Percentiles rank a stretch among this genome's conserved stretches.
Evolutionary conservation across 1,140 invertebrate species (phyloP).

Genomic region (Zaprionus lachaisei): DNA sequence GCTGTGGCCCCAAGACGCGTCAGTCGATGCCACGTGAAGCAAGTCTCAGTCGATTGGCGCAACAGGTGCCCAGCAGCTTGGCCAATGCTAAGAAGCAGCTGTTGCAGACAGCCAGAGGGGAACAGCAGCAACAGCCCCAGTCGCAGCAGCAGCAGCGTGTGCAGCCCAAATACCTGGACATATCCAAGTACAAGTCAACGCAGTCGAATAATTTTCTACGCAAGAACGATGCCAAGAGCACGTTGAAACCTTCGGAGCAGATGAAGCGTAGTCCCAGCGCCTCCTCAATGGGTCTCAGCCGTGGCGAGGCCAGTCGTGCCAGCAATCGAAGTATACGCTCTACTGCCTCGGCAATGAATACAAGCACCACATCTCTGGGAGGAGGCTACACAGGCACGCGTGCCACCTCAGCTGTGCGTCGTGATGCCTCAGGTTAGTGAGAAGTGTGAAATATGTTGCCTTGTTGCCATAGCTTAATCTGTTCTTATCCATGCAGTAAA

Average conservation of each 20-base stretch:
- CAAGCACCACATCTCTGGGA: conserved; percentile 69
- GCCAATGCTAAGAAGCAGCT: conserved; percentile 82
- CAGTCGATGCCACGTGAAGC: conserved; percentile 83
- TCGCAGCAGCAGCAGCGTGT: conserved; percentile 53
- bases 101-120: conserved; percentile 72
- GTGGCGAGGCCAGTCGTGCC: conserved; percentile 66
- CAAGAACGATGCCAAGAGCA: conserved; percentile 86
- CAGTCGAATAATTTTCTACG: conserved; percentile 85
- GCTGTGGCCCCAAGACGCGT: conserved; percentile 55
- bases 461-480: neutral
- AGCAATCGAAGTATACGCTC: conserved; percentile 81
- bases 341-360: conserved; percentile 69
- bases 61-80: conserved; percentile 79
- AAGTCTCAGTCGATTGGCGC: conserved; percentile 78
- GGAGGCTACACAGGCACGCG: conserved; percentile 45
- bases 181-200: conserved; percentile 86
- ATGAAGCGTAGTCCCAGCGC: conserved; percentile 83
- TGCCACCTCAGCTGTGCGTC: conserved; percentile 68
- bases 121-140: conserved; percentile 21
- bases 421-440: conserved; percentile 73
- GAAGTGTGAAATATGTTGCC: neutral
- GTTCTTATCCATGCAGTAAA: conserved; percentile 50
- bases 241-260: conserved; percentile 83
- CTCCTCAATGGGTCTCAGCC: conserved; percentile 74
- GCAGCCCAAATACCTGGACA: conserved; percentile 86